Evolutionary conservation across 2,797 vertebrate species (phyloP).

Genomic region (Manis pentadactyla): DNA sequence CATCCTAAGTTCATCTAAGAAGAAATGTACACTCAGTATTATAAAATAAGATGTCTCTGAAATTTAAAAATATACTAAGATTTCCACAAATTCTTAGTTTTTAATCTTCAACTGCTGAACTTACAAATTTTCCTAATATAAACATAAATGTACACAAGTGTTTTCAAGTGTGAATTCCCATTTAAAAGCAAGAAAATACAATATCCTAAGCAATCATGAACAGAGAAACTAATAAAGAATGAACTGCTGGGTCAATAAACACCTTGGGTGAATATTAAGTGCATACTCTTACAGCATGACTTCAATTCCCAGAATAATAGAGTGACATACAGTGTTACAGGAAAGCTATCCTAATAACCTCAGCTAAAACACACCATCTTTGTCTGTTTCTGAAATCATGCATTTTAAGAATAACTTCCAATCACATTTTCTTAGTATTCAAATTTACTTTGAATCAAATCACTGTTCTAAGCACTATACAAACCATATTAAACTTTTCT

Average conservation of each 20-base stretch:
- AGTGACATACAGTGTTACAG: not conserved
- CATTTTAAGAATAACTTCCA: conserved; percentile 50
- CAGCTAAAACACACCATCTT: conserved; percentile 21
- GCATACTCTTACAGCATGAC: not conserved
- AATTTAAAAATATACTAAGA: conserved; percentile 6
- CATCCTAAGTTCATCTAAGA: not conserved
- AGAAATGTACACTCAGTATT: not conserved
- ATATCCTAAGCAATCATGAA: conserved; percentile 66
- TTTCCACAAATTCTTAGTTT: conserved; percentile 47
- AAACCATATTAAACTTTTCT: conserved; percentile 41
- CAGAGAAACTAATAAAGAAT: conserved; percentile 71
- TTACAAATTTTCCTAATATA: conserved; percentile 51
- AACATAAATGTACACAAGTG: conserved; percentile 47
- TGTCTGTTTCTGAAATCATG: conserved; percentile 56
- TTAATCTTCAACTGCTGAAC: conserved; percentile 31
- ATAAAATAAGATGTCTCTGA: not conserved
- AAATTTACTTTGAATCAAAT: conserved; percentile 57
- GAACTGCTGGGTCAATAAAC: conserved; percentile 44
- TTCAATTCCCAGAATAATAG: conserved; percentile 53
- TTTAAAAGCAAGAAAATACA: conserved; percentile 62
- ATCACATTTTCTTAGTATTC: conserved; percentile 23
- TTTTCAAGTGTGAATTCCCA: conserved; percentile 39
- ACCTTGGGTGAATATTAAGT: conserved; percentile 43
- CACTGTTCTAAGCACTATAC: conserved; percentile 12
- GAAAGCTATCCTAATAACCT: conserved; percentile 29